A percentile compares a stretch with the other conserved stretches of the same genome.
Evolutionary conservation across 2,797 vertebrate species (phyloP).

Genomic region (Lagodon rhomboides): DNA sequence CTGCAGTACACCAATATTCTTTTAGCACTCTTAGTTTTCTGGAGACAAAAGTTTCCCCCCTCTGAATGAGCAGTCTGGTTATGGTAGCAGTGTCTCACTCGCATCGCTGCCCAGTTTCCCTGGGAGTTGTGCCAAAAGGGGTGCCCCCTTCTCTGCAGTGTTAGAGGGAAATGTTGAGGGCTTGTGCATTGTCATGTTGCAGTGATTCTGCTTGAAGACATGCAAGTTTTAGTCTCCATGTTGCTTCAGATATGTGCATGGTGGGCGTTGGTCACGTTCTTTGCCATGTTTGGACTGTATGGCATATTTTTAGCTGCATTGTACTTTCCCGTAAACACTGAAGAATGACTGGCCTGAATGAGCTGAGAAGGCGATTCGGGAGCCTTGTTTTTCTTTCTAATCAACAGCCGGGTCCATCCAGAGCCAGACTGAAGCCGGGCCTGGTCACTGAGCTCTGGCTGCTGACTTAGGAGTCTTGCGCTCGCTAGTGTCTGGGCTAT

Average conservation of each 20-base stretch:
- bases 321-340: slow-evolving; percentile 3
- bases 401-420: slow-evolving; percentile 58
- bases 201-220: slow-evolving; percentile 23
- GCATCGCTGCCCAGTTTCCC: slow-evolving; percentile 55
- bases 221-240: slow-evolving; percentile 4
- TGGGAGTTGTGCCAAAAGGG: slow-evolving; percentile 57
- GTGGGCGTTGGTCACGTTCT: neutral
- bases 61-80: slow-evolving; percentile 54
- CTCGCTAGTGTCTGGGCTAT: slow-evolving; percentile 81
- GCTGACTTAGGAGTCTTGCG: slow-evolving; percentile 80
- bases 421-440: slow-evolving; percentile 56
- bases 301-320: slow-evolving; percentile 15
- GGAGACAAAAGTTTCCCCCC: slow-evolving; percentile 55
- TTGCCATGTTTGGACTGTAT: neutral
- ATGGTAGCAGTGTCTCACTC: slow-evolving; percentile 40
- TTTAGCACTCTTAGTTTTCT: neutral
- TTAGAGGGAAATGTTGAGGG: slow-evolving; percentile 23
- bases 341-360: slow-evolving; percentile 30
- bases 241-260: neutral
- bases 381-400: slow-evolving; percentile 72
- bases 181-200: slow-evolving; percentile 17
- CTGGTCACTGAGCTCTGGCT: slow-evolving; percentile 60
- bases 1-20: slow-evolving; percentile 35
- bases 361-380: neutral
- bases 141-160: slow-evolving; percentile 56